Conservation (phyloP, 2,888 invertebrate species). For the Lysandra bellargus region DNA sequence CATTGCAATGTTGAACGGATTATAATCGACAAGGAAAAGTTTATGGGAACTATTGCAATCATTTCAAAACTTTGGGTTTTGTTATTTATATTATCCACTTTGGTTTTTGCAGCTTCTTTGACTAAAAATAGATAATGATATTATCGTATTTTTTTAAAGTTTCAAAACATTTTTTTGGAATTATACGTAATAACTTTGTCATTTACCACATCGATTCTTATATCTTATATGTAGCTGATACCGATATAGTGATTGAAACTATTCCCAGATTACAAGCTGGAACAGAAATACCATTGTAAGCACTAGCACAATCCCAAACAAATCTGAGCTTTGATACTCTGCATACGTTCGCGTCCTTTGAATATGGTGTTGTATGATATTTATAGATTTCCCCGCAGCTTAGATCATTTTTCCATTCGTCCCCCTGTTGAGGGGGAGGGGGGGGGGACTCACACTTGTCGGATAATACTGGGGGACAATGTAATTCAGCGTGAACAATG, state of each 20-base stretch:
- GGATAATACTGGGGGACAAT: slow-evolving; percentile 51
- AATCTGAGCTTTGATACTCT: neutral
- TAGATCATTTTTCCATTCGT: slow-evolving; percentile 32
- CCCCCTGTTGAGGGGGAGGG: slow-evolving; percentile 37
- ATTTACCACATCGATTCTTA: no score
- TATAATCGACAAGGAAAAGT: neutral
- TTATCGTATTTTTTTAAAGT: neutral
- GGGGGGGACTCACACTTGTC: slow-evolving; percentile 43
- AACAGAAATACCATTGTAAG: slow-evolving; percentile 2
- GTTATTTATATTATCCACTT: neutral
- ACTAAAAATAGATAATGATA: neutral
- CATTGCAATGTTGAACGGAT: slow-evolving; percentile 1
- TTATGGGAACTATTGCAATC: neutral
- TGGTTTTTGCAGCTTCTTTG: neutral
- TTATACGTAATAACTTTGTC: neutral
- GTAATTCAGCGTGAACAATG: slow-evolving; percentile 64
- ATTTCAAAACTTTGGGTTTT: neutral
- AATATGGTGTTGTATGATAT: slow-evolving; percentile 16
- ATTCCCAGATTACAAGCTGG: neutral
- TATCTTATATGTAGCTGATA: no score
- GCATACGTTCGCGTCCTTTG: neutral
- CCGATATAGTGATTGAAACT: neutral
- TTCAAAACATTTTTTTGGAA: neutral
- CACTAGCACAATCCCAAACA: neutral
- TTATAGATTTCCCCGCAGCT: slow-evolving; percentile 24